Evolutionary conservation across 1,140 invertebrate genomes (phyloP).

Genomic region (Hyphantria cunea): DNA sequence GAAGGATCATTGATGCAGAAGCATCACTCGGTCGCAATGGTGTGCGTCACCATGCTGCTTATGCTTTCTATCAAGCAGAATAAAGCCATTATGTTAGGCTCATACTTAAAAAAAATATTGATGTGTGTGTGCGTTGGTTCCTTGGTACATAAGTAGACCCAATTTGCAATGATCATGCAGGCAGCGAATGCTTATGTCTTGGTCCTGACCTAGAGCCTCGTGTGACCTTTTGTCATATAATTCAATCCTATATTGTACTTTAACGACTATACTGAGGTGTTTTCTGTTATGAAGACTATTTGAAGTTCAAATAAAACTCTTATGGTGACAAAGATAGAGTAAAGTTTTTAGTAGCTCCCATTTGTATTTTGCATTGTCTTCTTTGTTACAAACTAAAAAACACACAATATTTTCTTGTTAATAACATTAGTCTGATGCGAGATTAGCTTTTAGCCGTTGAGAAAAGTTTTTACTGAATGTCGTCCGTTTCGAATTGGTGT

Average conservation of each 20-base stretch:
- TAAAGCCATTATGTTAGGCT: too few relatives aligned
- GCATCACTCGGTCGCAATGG: too few relatives aligned
- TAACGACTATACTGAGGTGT: background rate
- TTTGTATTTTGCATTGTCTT: background rate
- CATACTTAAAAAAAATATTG: background rate
- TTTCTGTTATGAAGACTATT: background rate
- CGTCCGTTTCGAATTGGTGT: too few relatives aligned
- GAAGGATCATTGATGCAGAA: too few relatives aligned
- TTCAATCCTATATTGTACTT: background rate
- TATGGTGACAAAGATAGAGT: background rate
- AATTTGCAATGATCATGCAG: background rate
- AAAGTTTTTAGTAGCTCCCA: background rate
- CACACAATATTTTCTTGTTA: too few relatives aligned
- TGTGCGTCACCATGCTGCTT: too few relatives aligned
- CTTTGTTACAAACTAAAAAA: background rate
- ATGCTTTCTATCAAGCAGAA: too few relatives aligned
- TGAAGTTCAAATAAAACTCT: background rate
- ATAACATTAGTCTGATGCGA: too few relatives aligned
- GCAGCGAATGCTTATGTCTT: background rate
- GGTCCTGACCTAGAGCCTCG: background rate
- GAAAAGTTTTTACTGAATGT: too few relatives aligned
- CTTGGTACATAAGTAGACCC: background rate
- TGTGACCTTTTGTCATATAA: conserved; percentile 1
- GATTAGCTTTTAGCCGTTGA: too few relatives aligned
- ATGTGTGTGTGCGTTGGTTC: too few relatives aligned